These are phyloP conservation scores for Amitus sp. DNA, from an alignment of 2,888 invertebrate species.

Conservation along the genomic window DNA sequence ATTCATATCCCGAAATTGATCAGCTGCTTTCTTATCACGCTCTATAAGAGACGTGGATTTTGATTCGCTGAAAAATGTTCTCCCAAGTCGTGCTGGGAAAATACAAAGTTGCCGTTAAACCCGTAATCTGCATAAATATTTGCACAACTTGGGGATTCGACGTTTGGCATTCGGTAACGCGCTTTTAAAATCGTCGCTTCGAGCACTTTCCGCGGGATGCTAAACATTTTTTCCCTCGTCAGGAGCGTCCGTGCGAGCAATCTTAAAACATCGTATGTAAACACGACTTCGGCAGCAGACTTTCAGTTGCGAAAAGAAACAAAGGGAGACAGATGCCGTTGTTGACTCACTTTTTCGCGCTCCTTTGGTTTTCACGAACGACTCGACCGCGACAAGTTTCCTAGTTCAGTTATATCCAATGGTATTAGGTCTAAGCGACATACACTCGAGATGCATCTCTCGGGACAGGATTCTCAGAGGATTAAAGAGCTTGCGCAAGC, in stretches of 20 bases:
- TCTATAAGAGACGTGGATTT: too few relatives aligned
- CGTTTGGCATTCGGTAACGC: conserved; percentile 31
- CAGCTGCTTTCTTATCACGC: too few relatives aligned
- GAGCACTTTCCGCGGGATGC: conserved; percentile 18
- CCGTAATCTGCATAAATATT: conserved; percentile 35
- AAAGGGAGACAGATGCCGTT: not conserved
- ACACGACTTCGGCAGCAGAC: not conserved
- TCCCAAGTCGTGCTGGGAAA: too few relatives aligned
- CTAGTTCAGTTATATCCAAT: not conserved
- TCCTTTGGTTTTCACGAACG: too few relatives aligned
- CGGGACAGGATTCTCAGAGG: not conserved
- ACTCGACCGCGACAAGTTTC: not conserved
- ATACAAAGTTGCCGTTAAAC: conserved; percentile 20
- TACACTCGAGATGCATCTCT: not conserved
- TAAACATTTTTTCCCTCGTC: conserved; percentile 30
- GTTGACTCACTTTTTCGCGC: too few relatives aligned
- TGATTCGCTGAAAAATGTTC: too few relatives aligned
- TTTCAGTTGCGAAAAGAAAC: not conserved
- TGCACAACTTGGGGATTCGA: conserved; percentile 23
- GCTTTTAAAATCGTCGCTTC: conserved; percentile 9
- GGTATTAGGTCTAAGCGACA: not conserved
- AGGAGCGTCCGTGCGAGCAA: conserved; percentile 28
- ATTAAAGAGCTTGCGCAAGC: not conserved
- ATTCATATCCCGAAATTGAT: too few relatives aligned
- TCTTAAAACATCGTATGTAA: conserved; percentile 20